Conservation (phyloP, 2,888 invertebrate genomes). For the Dascillus cervinus region DNA sequence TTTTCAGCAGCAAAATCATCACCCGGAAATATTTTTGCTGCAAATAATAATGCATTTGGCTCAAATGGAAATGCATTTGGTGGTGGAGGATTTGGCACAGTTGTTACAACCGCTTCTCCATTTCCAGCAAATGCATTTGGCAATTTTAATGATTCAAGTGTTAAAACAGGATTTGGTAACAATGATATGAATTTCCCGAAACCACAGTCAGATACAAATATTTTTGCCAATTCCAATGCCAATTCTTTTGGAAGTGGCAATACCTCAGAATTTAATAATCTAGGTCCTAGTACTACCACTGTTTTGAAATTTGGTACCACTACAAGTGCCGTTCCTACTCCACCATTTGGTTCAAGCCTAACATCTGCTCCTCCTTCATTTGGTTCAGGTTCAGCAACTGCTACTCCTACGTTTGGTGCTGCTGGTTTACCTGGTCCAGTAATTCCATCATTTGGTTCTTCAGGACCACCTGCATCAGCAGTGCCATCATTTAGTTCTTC, state of each 20-base stretch:
- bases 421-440: slow-evolving; percentile 11
- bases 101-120: no score
- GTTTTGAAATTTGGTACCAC: slow-evolving; percentile 1
- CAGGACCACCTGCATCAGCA: slow-evolving; percentile 11
- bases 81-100: slow-evolving; percentile 3
- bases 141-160: no score
- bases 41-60: slow-evolving; percentile 15
- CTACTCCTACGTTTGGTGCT: slow-evolving; percentile 19
- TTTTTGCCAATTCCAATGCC: no score
- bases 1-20: no score
- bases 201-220: no score
- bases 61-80: slow-evolving; percentile 3
- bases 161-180: no score
- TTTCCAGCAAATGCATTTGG: no score
- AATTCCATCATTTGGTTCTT: slow-evolving; percentile 11
- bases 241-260: slow-evolving; percentile 1
- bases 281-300: no score
- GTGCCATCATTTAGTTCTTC: slow-evolving; percentile 13
- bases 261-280: background rate
- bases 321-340: slow-evolving; percentile 11
- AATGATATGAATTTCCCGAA: no score
- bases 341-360: slow-evolving; percentile 12
- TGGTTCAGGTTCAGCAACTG: slow-evolving; percentile 4
- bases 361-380: slow-evolving; percentile 4
- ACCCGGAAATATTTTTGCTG: no score